Base-by-base conservation (phyloP, 2,888 invertebrate genomes). In the Anthophora plumipes region DNA sequence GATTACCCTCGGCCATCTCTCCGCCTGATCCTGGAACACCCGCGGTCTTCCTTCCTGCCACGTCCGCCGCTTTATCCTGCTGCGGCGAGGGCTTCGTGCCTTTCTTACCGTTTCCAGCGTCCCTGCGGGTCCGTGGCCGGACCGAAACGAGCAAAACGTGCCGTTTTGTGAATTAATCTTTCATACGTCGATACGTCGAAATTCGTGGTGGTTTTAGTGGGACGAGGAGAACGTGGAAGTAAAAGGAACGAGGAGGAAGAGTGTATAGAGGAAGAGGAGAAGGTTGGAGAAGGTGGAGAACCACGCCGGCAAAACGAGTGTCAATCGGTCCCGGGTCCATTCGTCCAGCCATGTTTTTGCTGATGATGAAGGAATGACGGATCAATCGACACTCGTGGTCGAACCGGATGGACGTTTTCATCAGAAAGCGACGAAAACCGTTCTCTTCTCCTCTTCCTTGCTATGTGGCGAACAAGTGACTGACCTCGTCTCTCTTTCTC, bases 1-100 rank as follows among this genome's bases (percentile, higher is more conserved):
- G 92, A 92, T 92, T 92, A 91, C 92, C 92, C 91, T 93, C 93
- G 88, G 92, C 93, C 93, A 93, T 93, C 90, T 88, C 88, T 84
- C 83, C 83, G 86, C 82, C 88, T 79, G 86, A 85, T 86, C 83
- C 87, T 86, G 89, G 85, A 83, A 89, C 90, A 89, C 87, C 89
- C 85, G 91, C 83, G 77, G 89, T 85, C 87, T 90, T 89, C 88
- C 89, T 90, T 80, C 89, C 89, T 73, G 89, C 80, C 82, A 86
- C 86, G 88, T 91, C 91, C 89, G 90, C 87, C 83, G 88, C 89
- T 87, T 90, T 91, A 80, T 91, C 90, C 85, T 85, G 88, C 78
- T 88, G 85, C 83, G 89, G 86, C 84, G 89, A 87, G 70, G 86
- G 78, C 88, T 89, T 91, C 83, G 90, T 83, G 46, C 87, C 86